A percentile compares a stretch with the other conserved stretches of the same genome.
Evolutionary conservation across 2,113 vertebrate species (phyloP).

Genomic region (Hippoglossus stenolepis): DNA sequence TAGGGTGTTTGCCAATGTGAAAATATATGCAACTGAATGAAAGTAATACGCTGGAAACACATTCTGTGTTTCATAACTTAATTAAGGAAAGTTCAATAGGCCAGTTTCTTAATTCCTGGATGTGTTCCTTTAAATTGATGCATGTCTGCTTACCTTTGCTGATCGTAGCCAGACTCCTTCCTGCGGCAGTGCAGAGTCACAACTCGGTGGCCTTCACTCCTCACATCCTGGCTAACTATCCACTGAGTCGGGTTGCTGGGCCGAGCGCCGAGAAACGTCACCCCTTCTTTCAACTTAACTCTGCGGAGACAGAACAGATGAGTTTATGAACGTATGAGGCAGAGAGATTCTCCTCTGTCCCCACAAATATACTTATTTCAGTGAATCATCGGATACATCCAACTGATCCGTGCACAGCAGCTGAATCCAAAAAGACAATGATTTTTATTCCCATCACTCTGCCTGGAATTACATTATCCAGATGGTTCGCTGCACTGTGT

Average conservation of each 20-base stretch:
- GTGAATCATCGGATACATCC: slow-evolving; percentile 9
- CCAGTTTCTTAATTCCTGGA: neutral
- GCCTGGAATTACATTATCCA: slow-evolving; percentile 31
- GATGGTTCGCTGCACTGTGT: slow-evolving; percentile 39
- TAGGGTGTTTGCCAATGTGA: too few relatives aligned
- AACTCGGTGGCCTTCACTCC: slow-evolving; percentile 82
- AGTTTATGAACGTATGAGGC: neutral
- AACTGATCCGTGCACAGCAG: slow-evolving; percentile 39
- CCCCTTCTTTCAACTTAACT: slow-evolving; percentile 92
- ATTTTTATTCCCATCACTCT: slow-evolving; percentile 14
- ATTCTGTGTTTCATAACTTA: neutral
- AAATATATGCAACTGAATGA: too few relatives aligned
- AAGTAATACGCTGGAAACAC: too few relatives aligned
- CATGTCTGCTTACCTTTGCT: slow-evolving; percentile 80
- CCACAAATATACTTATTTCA: neutral
- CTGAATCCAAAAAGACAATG: slow-evolving; percentile 31
- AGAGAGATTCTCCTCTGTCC: slow-evolving; percentile 2
- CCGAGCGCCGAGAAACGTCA: slow-evolving; percentile 86
- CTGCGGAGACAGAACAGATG: slow-evolving; percentile 71
- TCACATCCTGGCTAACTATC: slow-evolving; percentile 88
- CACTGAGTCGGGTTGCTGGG: slow-evolving; percentile 89
- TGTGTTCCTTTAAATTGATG: neutral
- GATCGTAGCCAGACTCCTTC: slow-evolving; percentile 80
- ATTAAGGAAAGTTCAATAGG: too few relatives aligned
- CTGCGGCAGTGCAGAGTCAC: slow-evolving; percentile 90